phyloP scores from a whole-genome alignment of 2,113 vertebrate species.

The Peromyscus polionotus region DNA sequence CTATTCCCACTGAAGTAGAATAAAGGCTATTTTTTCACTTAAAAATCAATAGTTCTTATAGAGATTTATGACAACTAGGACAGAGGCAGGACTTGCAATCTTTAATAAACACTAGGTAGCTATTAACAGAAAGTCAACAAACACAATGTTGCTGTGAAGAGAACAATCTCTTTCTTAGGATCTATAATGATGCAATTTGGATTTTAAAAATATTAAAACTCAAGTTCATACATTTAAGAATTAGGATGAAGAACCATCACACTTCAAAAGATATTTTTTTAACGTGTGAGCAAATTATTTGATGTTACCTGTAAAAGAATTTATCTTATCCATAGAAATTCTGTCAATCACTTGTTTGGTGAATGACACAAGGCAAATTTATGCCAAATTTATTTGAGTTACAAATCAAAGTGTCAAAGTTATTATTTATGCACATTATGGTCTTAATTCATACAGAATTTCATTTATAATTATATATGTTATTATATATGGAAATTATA shows the following conservation, averaged over 20 bases:
- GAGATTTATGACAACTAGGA: neutral
- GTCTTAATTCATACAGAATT: neutral
- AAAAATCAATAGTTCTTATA: constrained; percentile 5
- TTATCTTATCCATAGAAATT: neutral
- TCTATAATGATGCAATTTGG: neutral
- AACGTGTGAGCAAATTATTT: neutral
- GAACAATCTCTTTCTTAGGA: neutral
- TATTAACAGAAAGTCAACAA: neutral
- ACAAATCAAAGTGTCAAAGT: neutral
- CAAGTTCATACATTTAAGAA: neutral
- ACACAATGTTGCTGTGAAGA: neutral
- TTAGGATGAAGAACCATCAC: neutral
- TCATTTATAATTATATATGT: neutral
- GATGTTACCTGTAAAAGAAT: neutral
- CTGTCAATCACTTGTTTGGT: accelerated
- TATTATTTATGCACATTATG: neutral
- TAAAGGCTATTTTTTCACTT: constrained; percentile 24
- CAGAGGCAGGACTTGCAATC: neutral
- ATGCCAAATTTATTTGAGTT: neutral
- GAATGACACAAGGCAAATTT: neutral
- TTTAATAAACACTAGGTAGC: neutral
- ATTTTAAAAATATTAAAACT: neutral
- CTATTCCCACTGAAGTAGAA: neutral
- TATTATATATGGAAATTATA: neutral
- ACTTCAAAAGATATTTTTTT: neutral